Conservation (phyloP, 2,888 invertebrate genomes). For the Linhomoeus sp. region DNA sequence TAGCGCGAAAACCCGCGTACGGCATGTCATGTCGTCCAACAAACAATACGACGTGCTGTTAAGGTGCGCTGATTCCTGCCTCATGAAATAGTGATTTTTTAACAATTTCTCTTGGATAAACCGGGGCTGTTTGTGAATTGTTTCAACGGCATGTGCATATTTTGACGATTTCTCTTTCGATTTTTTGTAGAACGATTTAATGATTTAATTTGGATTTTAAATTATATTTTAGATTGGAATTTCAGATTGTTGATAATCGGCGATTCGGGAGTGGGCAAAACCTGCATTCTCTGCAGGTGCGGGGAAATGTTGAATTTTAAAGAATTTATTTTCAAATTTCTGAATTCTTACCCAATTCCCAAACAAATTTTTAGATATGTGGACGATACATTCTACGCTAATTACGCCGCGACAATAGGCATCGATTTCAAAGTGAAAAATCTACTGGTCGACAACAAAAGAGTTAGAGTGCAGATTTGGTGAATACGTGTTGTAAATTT, state of each 20-base stretch:
- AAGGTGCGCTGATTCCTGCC: too few relatives aligned
- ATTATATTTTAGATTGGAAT: too few relatives aligned
- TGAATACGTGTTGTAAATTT: neutral
- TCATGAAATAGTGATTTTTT: too few relatives aligned
- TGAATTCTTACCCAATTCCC: neutral
- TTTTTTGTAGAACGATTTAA: too few relatives aligned
- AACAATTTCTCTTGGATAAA: neutral
- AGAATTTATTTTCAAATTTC: too few relatives aligned
- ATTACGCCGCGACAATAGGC: conserved; percentile 8
- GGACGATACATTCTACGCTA: conserved; percentile 5
- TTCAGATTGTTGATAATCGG: conserved; percentile 6
- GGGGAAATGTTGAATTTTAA: neutral
- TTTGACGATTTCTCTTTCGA: too few relatives aligned
- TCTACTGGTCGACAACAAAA: neutral
- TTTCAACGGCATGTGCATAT: too few relatives aligned
- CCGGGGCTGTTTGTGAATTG: neutral
- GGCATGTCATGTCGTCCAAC: too few relatives aligned
- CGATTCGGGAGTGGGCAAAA: conserved; percentile 8
- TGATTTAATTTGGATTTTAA: too few relatives aligned
- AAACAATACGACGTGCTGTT: too few relatives aligned
- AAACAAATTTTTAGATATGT: conserved; percentile 4
- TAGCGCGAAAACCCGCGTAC: too few relatives aligned
- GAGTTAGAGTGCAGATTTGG: conserved; percentile 6
- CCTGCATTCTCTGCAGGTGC: conserved; percentile 5
- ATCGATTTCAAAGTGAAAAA: conserved; percentile 7